Evolutionary conservation across 92 coral and sea anemone genomes (phyloP).

Genomic region (Umimayanthus chanpuru): DNA sequence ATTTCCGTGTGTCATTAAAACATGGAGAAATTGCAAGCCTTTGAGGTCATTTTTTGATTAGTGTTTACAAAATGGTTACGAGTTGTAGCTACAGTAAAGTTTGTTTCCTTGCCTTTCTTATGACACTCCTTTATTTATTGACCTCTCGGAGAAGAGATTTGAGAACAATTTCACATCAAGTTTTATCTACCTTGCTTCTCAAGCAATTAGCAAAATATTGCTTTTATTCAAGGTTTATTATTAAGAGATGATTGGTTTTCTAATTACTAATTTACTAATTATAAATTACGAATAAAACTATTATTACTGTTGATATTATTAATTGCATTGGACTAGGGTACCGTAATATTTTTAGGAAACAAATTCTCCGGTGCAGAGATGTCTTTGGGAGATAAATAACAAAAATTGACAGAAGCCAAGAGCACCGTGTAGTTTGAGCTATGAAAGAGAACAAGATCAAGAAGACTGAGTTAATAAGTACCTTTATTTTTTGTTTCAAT

Average conservation of each 20-base stretch:
- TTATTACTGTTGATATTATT: constrained; percentile 14
- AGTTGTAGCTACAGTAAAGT: background rate
- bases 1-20: background rate
- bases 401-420: background rate
- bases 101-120: constrained; percentile 1
- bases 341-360: background rate
- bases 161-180: background rate
- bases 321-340: background rate
- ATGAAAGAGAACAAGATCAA: constrained; percentile 1
- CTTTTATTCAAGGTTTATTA: background rate
- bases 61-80: background rate
- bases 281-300: constrained; percentile 9
- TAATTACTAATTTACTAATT: constrained; percentile 16
- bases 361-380: background rate
- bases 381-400: background rate
- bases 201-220: background rate
- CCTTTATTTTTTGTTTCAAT: constrained; percentile 1
- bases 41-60: constrained; percentile 12
- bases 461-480: background rate
- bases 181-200: constrained; percentile 1
- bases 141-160: background rate
- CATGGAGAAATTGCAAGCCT: constrained; percentile 33
- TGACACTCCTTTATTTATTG: background rate
- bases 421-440: background rate
- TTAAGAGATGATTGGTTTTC: background rate